phyloP scores from a whole-genome alignment of 2,797 vertebrate genomes.

The Rhinoraja longicauda region DNA sequence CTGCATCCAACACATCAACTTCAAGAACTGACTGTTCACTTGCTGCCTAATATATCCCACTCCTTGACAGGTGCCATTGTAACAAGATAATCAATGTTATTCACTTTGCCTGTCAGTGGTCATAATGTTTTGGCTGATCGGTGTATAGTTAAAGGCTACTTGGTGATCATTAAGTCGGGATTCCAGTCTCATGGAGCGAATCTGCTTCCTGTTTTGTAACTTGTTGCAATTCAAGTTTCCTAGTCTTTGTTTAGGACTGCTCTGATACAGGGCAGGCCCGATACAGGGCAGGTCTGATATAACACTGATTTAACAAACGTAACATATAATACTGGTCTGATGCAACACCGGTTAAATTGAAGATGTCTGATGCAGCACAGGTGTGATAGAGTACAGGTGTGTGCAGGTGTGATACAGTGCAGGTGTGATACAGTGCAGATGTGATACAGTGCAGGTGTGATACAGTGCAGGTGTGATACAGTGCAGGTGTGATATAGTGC shows the following conservation, averaged over 20 bases:
- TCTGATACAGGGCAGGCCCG: neutral
- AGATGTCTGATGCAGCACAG: neutral
- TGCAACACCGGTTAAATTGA: no score
- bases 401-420: neutral
- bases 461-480: neutral
- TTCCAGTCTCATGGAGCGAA: neutral
- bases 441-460: neutral
- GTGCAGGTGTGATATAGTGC: neutral
- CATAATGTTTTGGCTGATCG: no score
- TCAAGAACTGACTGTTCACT: no score
- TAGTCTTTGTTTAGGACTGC: no score
- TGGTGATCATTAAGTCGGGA: neutral
- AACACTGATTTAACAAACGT: no score
- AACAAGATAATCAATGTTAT: no score
- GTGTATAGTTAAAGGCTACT: neutral
- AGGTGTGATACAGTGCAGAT: neutral
- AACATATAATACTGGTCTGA: neutral
- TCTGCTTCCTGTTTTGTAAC: neutral
- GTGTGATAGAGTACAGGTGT: neutral
- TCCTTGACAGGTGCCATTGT: no score
- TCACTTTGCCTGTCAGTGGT: no score
- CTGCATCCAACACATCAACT: no score
- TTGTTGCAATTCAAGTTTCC: neutral
- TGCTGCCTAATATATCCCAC: no score
- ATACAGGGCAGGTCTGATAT: neutral